Base-by-base conservation (phyloP, 2,797 vertebrate species). In the Mus spretus region DNA sequence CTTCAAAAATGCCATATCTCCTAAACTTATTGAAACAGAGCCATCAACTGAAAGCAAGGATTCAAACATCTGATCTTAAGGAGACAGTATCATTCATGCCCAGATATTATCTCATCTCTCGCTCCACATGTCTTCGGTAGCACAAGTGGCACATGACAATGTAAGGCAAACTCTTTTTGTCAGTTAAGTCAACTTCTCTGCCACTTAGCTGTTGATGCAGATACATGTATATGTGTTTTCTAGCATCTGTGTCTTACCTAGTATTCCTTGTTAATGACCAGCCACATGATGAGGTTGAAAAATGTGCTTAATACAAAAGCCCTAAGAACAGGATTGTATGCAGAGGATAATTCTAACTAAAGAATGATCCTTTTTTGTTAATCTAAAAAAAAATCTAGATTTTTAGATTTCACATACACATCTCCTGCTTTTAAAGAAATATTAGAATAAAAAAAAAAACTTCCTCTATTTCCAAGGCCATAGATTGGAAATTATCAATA, bases 401-500 rank as follows among this genome's bases (percentile, higher is more conserved):
- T 75, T 75, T 37, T 24, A 75, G 74, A 75, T 75, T 47, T 75
- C 2, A 34, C 5, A 72, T 59, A 91, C n/a, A 22, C 83, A 77
- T 88, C 40, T 83, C 65, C 31, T 70, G 13, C 28, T 34, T 34
- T 65, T 65, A 65, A 31, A 31, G 10, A 7, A 67, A 15, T 34
- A 34, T 17, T 17, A 34, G 55, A 80, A 88, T 17, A 19, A 8
- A 93, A 81, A 31, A 24, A 8, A 92, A 85, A 37, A 17, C 6
- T 89, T 65, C 13, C 72, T 75, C 37, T 92, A 57, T 28, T 26
- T 75, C 3, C 53, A 83, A 22, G 84, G 20, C n/a, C 57, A 24
- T 94, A 47, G 28, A 79, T 55, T 95, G 26, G 31, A 95, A 94
- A 81, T 89, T 67, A 96, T 80, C 93, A 93, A 89, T 57, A 97